Evolutionary conservation across 2,888 invertebrate species (phyloP).

Genomic region (Nasonovia ribisnigri): DNA sequence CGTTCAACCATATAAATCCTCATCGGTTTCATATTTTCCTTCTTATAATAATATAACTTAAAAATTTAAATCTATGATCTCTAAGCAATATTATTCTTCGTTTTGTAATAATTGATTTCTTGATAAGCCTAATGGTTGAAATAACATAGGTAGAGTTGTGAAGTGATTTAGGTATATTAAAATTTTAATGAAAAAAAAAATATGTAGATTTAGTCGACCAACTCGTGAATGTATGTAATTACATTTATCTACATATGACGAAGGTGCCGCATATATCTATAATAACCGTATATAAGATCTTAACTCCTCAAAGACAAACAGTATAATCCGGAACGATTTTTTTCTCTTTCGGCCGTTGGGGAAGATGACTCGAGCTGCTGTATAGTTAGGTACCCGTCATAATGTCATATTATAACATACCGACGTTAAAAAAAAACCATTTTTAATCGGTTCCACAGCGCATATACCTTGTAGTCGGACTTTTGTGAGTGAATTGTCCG

Average conservation of each 20-base stretch:
- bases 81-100: background rate
- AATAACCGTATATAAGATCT: background rate
- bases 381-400: background rate
- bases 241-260: background rate
- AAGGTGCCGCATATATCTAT: background rate
- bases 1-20: background rate
- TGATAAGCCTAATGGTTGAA: background rate
- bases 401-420: background rate
- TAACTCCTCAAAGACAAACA: background rate
- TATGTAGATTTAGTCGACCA: background rate
- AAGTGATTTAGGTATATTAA: background rate
- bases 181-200: background rate
- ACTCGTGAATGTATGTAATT: background rate
- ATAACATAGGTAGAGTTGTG: background rate
- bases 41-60: background rate
- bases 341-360: background rate
- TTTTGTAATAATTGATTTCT: background rate
- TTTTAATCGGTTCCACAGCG: background rate
- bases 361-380: background rate
- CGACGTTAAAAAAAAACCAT: background rate
- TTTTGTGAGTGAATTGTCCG: background rate
- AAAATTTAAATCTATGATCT: background rate
- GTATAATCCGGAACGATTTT: background rate
- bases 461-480: background rate
- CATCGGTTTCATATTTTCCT: background rate